Evolutionary conservation across 2,888 invertebrate genomes (phyloP), one percentile per base, ranked within the genome.

Genomic region (Cerceris rybyensis): DNA sequence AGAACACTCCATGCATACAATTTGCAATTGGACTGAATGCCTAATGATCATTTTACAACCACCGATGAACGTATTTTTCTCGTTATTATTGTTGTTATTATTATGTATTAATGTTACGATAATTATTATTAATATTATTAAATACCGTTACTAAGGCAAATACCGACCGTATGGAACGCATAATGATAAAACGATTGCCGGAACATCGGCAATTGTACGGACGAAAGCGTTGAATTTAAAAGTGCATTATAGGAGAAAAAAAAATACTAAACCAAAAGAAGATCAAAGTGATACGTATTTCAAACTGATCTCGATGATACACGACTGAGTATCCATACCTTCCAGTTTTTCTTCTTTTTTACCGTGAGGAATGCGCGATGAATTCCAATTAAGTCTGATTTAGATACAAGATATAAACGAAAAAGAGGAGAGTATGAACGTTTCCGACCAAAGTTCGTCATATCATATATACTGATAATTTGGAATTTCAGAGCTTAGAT

Each of bases 361-460:
- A 11, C 52, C 7, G 7, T 14, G 7, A 11, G n/a, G 13, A 52
- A 7, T 7, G 9, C n/a, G n/a, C 5, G 50, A 50, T 57, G 52
- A 16, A 46, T 41, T 50, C 13, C 14, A 74, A 61, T 69, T 50
- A 74, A 74, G 68, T 74, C 74, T 70, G 69, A 74, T 74, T 74
- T 69, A 63, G 14, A 64, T 57, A 52, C 28, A 28, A 28, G 28
- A 28, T 28, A 28, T 28, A 28, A 28, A 28, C 1, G 58, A 58
- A 61, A 55, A 52, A 5, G 60, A 69, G 41, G 61, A 41, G 65
- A 65, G 46, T 28, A 17, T 69, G 11, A 83, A 70, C 61, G 64
- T 81, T 75, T 83, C 80, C 80, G 83, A 85, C 82, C 80, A 82
- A 83, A 71, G 72, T 68, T 81, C 75, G 65, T 57, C 78, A 85